phyloP scores from a whole-genome alignment of 2,888 invertebrate species.

The Drosophila neoperkinsi region DNA sequence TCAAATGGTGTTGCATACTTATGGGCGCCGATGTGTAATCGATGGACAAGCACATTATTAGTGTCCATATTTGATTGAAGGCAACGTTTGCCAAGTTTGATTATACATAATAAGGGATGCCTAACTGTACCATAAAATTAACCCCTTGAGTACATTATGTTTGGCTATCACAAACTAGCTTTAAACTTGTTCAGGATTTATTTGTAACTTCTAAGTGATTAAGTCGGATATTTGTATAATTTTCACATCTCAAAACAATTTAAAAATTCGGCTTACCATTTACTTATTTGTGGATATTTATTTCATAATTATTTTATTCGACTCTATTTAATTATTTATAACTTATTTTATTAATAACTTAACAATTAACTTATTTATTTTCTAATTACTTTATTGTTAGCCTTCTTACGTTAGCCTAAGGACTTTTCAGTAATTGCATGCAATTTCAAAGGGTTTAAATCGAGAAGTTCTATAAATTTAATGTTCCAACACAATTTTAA shows the following conservation, averaged over 20 bases:
- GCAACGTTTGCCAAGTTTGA: background rate
- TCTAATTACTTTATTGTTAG: too few species aligned
- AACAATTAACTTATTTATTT: background rate
- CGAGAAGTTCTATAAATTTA: background rate
- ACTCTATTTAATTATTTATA: background rate
- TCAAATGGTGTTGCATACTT: constrained; percentile 54
- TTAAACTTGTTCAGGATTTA: background rate
- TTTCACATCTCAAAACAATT: accelerated
- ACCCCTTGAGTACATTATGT: background rate
- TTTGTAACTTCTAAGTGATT: background rate
- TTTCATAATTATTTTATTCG: background rate
- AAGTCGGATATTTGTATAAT: accelerated
- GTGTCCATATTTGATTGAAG: background rate
- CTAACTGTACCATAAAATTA: too few species aligned
- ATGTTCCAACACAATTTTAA: background rate
- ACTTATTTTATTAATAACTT: background rate
- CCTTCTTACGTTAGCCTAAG: too few species aligned
- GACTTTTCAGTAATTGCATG: background rate
- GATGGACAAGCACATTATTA: background rate
- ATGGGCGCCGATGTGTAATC: constrained; percentile 17
- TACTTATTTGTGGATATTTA: background rate
- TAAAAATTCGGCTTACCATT: background rate
- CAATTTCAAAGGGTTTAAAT: too few species aligned
- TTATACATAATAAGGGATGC: background rate
- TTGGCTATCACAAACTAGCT: background rate